Evolutionary conservation across 2,888 invertebrate genomes (phyloP).

Genomic region (Lutraria lutraria): DNA sequence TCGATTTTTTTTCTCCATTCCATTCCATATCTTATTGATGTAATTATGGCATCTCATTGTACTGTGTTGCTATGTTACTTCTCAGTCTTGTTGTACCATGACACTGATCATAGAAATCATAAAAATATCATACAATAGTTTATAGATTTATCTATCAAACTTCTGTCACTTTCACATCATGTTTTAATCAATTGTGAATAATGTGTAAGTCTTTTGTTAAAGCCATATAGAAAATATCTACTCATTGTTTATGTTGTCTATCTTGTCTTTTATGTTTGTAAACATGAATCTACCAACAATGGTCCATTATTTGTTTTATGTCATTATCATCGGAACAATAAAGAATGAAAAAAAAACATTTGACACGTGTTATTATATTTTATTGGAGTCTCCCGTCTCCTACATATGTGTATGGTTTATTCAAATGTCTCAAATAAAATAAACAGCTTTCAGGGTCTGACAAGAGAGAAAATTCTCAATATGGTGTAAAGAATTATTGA

Average conservation of each 20-base stretch:
- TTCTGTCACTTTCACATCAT: too few relatives aligned
- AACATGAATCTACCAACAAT: not conserved
- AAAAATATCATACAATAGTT: too few relatives aligned
- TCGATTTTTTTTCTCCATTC: too few relatives aligned
- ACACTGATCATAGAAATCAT: too few relatives aligned
- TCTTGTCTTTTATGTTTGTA: not conserved
- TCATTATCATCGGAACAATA: not conserved
- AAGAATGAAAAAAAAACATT: not conserved
- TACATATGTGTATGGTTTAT: not conserved
- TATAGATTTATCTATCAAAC: too few relatives aligned
- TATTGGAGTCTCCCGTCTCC: not conserved
- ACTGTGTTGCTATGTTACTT: too few relatives aligned
- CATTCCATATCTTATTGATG: too few relatives aligned
- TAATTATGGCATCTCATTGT: too few relatives aligned
- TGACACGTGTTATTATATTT: not conserved
- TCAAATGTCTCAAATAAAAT: not conserved
- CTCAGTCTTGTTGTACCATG: too few relatives aligned
- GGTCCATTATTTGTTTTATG: not conserved
- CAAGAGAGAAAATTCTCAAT: too few relatives aligned
- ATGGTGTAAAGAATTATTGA: not conserved
- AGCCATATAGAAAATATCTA: not conserved
- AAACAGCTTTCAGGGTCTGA: too few relatives aligned
- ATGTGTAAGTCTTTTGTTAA: not conserved
- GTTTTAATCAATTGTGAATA: not conserved
- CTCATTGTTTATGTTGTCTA: not conserved